These are phyloP conservation scores for Hermaeophaga mercurialis DNA, from an alignment of 2,888 invertebrate genomes.

Conservation along the genomic window DNA sequence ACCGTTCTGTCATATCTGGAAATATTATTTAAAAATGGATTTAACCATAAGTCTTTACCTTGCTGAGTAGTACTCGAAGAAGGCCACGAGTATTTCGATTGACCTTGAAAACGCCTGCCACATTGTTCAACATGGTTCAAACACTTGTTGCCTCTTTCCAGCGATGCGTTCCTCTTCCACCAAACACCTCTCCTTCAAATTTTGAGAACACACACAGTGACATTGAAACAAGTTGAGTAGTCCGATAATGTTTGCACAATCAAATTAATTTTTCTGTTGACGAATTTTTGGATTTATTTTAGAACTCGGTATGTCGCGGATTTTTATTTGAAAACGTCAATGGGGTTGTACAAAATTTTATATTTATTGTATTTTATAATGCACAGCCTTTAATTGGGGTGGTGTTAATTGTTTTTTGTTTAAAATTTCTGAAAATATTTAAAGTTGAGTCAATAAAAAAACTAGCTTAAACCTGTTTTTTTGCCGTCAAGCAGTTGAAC, in stretches of 20 bases:
- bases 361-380: slow-evolving; percentile 13
- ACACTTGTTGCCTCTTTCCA: slow-evolving; percentile 8
- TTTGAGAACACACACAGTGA: slow-evolving; percentile 12
- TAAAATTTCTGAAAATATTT: slow-evolving; percentile 22
- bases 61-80: slow-evolving; percentile 82
- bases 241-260: slow-evolving; percentile 12
- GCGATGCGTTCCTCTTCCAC: slow-evolving; percentile 6
- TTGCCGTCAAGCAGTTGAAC: no score
- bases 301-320: not conserved
- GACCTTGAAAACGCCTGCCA: slow-evolving; percentile 83
- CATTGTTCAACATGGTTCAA: slow-evolving; percentile 59
- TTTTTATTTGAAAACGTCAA: slow-evolving; percentile 7
- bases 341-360: slow-evolving; percentile 14
- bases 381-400: slow-evolving; percentile 21
- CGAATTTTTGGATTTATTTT: not conserved
- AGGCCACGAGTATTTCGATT: slow-evolving; percentile 79
- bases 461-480: not conserved
- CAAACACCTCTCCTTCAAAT: slow-evolving; percentile 1
- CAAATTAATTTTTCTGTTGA: slow-evolving; percentile 10
- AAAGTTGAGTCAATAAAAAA: not conserved
- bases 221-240: no score
- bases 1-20: no score
- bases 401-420: slow-evolving; percentile 22
- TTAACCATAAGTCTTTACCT: slow-evolving; percentile 64
- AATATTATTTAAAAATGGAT: no score